Evolutionary conservation across 2,888 invertebrate genomes (phyloP).

Genomic region (Eueremaeus valkanovi): DNA sequence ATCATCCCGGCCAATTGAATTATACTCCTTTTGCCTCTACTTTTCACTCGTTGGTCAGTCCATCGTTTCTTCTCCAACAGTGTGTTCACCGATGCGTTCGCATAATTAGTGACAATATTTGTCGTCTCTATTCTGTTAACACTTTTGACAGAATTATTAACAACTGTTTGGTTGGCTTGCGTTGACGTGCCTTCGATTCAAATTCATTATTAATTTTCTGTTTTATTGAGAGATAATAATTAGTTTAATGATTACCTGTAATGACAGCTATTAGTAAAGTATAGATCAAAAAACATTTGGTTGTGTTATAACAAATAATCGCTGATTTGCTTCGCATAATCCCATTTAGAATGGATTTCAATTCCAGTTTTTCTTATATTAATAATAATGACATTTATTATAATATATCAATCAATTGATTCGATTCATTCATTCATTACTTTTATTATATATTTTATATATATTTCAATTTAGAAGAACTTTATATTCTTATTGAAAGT

Average conservation of each 20-base stretch:
- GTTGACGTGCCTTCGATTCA: slow-evolving; percentile 7
- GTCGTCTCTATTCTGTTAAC: not conserved
- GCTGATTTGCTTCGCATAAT: slow-evolving; percentile 32
- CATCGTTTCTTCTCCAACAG: not conserved
- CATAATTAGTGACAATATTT: not conserved
- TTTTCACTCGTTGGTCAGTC: not conserved
- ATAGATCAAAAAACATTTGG: slow-evolving; percentile 15
- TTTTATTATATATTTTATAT: not conserved
- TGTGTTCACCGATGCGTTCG: not conserved
- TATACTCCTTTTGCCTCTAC: slow-evolving; percentile 67
- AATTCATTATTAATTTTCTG: not conserved
- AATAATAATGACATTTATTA: not conserved
- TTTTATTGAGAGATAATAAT: not conserved
- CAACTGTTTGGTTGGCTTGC: not conserved
- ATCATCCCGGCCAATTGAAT: slow-evolving; percentile 80
- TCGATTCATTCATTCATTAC: not conserved
- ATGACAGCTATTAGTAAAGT: not conserved
- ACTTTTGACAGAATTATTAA: not conserved
- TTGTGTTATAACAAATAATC: slow-evolving; percentile 19
- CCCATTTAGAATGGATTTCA: not conserved
- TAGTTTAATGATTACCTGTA: not conserved
- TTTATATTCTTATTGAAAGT: not conserved
- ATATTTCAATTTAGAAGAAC: not conserved
- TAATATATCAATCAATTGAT: not conserved
- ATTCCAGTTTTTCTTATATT: not conserved